Base-by-base conservation (phyloP, 1,140 invertebrate genomes). In the Colletes gigas region DNA sequence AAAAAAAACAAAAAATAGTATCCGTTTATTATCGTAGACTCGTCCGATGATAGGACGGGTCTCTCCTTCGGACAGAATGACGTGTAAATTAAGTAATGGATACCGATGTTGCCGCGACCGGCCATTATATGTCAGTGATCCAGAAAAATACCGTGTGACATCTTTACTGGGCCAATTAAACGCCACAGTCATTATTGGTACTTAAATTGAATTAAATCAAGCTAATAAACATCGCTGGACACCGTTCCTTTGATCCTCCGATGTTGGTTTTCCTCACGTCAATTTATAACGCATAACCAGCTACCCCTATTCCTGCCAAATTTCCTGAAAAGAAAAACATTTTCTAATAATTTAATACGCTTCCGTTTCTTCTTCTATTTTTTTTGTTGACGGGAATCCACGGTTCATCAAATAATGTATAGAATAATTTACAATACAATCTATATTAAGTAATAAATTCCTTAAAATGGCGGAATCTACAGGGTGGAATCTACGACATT, bases 181-280 rank as follows among this genome's bases (percentile, higher is more conserved):
- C 69, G 68, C 65, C 66, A 50, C 81, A 80, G 83, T 90, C 90
- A 90, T 91, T 86, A 91, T 91, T 88, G 85, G 83, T 89, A 85
- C 67, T 78, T 86, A 88, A 90, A 92, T 92, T 90, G 82, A 91
- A 93, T 93, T 91, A 91, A 89, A 88, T 89, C 86, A 82, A 89
- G 86, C 84, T 83, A 85, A 88, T 87, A 88, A 90, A 80, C 86
- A 83, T 83, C 71, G 78, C 77, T 71, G 79, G 72, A 84, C 81
- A 83, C 83, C 71, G 85, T 57, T 81, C 68, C 88, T 90, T 88
- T 89, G 87, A 91, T 88, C 88, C 67, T 70, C 66, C 82, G 73
- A 79, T 73, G 69, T 74, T 78, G 70, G 67, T 86, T 87, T 82
- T 89, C 88, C 86, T 88, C 88, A 86, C 86, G 89, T 67, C 88